Evolutionary conservation across 2,113 vertebrate genomes (phyloP).

Genomic region (Neotoma lepida): DNA sequence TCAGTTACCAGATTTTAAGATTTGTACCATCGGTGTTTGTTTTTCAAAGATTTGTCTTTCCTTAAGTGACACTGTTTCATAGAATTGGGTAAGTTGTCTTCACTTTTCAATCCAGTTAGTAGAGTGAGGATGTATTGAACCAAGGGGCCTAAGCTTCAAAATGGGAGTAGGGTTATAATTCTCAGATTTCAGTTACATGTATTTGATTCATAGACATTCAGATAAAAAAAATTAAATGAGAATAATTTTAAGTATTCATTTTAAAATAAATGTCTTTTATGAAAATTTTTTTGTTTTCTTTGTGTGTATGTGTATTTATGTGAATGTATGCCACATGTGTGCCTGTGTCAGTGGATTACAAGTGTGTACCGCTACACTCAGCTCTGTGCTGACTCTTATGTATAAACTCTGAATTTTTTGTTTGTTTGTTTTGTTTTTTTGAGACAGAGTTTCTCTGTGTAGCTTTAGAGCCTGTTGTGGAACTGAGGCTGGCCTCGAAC

Average conservation of each 20-base stretch:
- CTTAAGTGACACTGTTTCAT: not conserved
- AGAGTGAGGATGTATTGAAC: not conserved
- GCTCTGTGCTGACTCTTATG: not conserved
- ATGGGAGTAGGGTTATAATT: not conserved
- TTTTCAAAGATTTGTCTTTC: not conserved
- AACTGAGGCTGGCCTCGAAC: too few relatives aligned
- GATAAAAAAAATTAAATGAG: slow-evolving; percentile 22
- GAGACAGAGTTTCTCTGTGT: too few relatives aligned
- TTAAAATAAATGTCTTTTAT: not conserved
- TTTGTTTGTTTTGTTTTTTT: too few relatives aligned
- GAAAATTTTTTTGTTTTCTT: not conserved
- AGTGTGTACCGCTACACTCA: not conserved
- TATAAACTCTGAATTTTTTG: slow-evolving; percentile 32
- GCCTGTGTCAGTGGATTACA: not conserved
- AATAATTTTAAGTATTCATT: not conserved
- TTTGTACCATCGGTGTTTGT: not conserved
- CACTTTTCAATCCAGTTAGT: slow-evolving; percentile 1
- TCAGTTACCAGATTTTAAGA: slow-evolving; percentile 53
- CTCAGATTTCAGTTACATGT: not conserved
- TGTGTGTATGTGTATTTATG: not conserved
- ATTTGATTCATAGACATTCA: not conserved
- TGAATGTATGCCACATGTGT: not conserved
- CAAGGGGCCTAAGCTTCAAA: not conserved
- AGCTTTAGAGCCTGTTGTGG: too few relatives aligned
- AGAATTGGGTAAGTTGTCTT: slow-evolving; percentile 9